Evolutionary conservation across 2,113 vertebrate species (phyloP).

Genomic region (Silurus meridionalis): DNA sequence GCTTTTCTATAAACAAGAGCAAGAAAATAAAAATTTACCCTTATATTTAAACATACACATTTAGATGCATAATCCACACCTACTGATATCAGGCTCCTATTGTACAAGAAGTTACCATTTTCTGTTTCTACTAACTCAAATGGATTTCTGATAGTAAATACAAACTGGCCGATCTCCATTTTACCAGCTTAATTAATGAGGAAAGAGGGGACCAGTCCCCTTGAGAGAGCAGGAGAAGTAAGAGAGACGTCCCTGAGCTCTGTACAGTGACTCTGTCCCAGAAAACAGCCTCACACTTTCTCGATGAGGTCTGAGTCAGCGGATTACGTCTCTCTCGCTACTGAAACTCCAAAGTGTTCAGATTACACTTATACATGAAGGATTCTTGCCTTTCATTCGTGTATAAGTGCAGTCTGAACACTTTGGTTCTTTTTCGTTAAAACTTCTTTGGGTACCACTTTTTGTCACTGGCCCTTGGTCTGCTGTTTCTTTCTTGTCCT

Average conservation of each 20-base stretch:
- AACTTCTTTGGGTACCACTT: background rate
- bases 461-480: background rate
- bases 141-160: conserved; percentile 58
- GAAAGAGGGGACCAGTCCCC: conserved; percentile 25
- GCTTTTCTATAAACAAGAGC: no score
- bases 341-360: background rate
- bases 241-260: conserved; percentile 33
- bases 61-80: no score
- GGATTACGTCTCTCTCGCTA: conserved; percentile 37
- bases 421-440: background rate
- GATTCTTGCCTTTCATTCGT: no score
- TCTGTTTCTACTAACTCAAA: background rate
- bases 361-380: no score
- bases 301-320: conserved; percentile 32
- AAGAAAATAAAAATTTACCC: no score
- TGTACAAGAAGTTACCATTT: no score
- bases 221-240: conserved; percentile 27
- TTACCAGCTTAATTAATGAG: conserved; percentile 62
- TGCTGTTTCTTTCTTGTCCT: background rate
- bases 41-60: no score
- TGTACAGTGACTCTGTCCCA: conserved; percentile 39
- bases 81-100: no score
- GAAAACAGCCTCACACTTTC: conserved; percentile 44
- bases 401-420: no score
- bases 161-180: conserved; percentile 47